These are phyloP conservation scores for Ursus arctos DNA, from an alignment of 2,113 vertebrate species.

Conservation along the genomic window DNA sequence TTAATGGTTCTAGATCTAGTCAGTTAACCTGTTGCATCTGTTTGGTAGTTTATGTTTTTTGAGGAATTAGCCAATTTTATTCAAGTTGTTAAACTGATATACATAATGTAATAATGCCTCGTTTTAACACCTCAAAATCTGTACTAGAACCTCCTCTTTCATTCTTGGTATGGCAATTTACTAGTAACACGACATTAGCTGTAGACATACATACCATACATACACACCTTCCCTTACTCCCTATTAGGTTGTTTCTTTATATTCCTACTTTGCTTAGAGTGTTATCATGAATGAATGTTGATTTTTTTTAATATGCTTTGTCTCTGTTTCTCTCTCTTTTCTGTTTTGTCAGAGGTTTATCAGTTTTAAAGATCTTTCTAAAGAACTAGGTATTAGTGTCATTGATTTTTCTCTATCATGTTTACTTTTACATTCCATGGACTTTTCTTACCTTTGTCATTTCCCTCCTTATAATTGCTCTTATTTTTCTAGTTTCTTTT, in stretches of 20 bases:
- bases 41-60: background rate
- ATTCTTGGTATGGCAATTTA: background rate
- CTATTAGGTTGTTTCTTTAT: background rate
- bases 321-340: background rate
- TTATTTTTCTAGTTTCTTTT: background rate
- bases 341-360: background rate
- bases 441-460: background rate
- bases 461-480: background rate
- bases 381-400: background rate
- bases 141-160: background rate
- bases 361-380: background rate
- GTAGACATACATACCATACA: background rate
- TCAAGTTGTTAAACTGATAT: background rate
- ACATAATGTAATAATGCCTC: background rate
- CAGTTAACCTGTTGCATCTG: background rate
- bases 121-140: background rate
- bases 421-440: background rate
- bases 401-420: background rate
- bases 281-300: background rate
- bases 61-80: background rate
- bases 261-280: background rate
- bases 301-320: background rate
- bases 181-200: background rate
- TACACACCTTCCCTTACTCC: background rate
- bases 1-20: background rate